These are phyloP conservation scores for Anoplopoma fimbria DNA, from an alignment of 2,113 vertebrate species.

Conservation along the genomic window DNA sequence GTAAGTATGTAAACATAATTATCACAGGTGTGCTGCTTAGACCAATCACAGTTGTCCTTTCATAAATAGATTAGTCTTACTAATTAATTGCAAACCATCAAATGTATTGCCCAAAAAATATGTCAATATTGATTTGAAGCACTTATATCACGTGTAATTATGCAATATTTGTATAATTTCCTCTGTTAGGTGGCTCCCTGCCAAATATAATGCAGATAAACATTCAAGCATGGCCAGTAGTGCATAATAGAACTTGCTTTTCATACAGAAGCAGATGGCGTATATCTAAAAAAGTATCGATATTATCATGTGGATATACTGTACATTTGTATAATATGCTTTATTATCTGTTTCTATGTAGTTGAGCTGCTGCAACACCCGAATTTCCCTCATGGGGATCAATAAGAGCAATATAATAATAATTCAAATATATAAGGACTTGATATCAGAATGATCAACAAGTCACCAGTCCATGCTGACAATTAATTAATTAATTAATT, in stretches of 20 bases:
- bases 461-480: neutral
- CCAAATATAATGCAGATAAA: neutral
- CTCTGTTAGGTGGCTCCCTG: neutral
- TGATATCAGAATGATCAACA: neutral
- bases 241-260: neutral
- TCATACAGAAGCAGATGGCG: neutral
- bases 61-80: neutral
- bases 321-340: too few species aligned
- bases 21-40: constrained; percentile 1
- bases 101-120: neutral
- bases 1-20: neutral
- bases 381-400: too few species aligned
- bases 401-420: too few species aligned
- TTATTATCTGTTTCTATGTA: too few species aligned
- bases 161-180: neutral
- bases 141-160: neutral
- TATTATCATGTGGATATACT: too few species aligned
- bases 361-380: too few species aligned
- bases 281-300: neutral
- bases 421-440: too few species aligned
- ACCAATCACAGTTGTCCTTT: constrained; percentile 8
- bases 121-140: neutral
- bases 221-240: neutral
- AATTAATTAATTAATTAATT: neutral
- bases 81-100: neutral